Evolutionary conservation across 2,888 invertebrate genomes (phyloP).

Genomic region (Ochropleura leucogaster): DNA sequence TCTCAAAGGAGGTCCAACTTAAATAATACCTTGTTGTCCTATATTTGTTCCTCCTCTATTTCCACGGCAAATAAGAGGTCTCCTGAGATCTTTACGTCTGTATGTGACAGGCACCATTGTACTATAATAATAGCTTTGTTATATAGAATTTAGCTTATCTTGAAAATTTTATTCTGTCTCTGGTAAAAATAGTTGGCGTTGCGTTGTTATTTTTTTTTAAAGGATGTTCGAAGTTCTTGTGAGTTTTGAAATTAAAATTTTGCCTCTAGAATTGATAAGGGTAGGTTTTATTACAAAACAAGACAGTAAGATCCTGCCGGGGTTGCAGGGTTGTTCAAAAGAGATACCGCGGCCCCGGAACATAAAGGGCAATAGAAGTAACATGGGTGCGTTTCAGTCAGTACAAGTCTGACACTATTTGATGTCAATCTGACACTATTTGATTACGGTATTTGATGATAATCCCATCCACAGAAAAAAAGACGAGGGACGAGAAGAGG

Average conservation of each 20-base stretch:
- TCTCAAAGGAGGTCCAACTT: constrained; percentile 47
- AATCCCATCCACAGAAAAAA: too few relatives aligned
- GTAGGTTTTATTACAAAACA: too few relatives aligned
- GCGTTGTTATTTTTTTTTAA: not conserved
- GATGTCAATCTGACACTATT: too few relatives aligned
- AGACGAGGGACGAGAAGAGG: too few relatives aligned
- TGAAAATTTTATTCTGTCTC: constrained; percentile 35
- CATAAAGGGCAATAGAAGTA: too few relatives aligned
- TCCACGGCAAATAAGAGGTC: constrained; percentile 54
- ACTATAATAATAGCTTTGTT: constrained; percentile 54
- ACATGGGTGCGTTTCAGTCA: too few relatives aligned
- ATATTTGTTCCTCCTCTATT: constrained; percentile 55
- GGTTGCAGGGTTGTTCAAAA: too few relatives aligned
- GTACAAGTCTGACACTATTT: too few relatives aligned
- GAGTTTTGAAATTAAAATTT: not conserved
- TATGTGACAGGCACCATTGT: constrained; percentile 55
- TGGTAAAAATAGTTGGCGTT: constrained; percentile 31
- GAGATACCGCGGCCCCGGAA: too few relatives aligned
- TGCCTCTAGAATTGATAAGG: not conserved
- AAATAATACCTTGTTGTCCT: constrained; percentile 53
- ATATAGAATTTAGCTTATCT: constrained; percentile 52
- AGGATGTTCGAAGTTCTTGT: not conserved
- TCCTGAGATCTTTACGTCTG: constrained; percentile 39
- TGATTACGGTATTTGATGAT: too few relatives aligned
- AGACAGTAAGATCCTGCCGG: too few relatives aligned